Base-by-base conservation (phyloP, 2,797 vertebrate species). In the Takifugu rubripes region DNA sequence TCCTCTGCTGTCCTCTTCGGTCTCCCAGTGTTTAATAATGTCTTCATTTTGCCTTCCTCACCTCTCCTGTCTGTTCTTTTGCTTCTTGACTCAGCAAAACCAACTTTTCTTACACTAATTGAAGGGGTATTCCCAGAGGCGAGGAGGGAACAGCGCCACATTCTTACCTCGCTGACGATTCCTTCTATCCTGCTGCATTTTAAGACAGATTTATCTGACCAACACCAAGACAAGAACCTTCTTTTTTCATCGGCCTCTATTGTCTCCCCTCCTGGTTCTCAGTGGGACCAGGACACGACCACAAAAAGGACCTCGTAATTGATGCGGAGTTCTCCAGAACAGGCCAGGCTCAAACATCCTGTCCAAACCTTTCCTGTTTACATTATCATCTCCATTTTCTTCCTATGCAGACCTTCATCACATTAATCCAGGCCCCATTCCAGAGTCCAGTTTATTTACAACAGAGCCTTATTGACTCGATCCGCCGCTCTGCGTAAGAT, bases 371-470 rank as follows among this genome's bases (percentile, higher is more conserved):
- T 17, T 44, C 52, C 59, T 29, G 6, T 21, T 40, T 40, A 14
- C 36, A 11, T 12, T 14, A 40, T 40, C 36, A 14, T 40, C 36
- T 40, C 36, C 10, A 40, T 1, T 4, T 40, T 10, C 44, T 46
- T 21, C 44, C 17, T 5, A 2, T 17, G 5, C 16, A 21, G 17
- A 46, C 6, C 16, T 46, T 7, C 16, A 46, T n/a, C n/a, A 40
- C 3, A 3, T 21, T 46, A 4, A 17, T 16, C 9, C 5, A 16
- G 17, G 43, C 16, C 9, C 15, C 17, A 1, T 21, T 21, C 44
- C n/a, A 21, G 82, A 64, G 75, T 81, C 68, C 75, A 83, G 82
- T 88, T 81, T 78, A 74, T 78, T 78, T 62, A 59, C 55, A 49
- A 64, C 56, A 54, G 64, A 77, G 57, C 67, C 73, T 70, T 81